These are phyloP conservation scores for Plagiodera versicolora DNA, from an alignment of 2,888 invertebrate genomes.

Conservation along the genomic window DNA sequence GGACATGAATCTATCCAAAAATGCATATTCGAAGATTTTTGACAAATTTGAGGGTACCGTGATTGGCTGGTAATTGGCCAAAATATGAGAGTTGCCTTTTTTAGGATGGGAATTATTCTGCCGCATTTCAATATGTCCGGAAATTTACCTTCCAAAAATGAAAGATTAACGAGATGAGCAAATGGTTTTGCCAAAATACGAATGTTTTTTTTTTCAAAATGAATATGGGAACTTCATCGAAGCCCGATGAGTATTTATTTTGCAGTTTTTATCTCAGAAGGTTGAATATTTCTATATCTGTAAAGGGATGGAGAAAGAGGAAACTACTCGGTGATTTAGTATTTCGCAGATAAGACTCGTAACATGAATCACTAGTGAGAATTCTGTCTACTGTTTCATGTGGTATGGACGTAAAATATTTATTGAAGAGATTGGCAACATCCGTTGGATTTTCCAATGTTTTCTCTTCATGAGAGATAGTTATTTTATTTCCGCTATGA, in stretches of 20 bases:
- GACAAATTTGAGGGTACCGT: neutral
- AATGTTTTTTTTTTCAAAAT: neutral
- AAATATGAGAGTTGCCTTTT: neutral
- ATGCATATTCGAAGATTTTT: too few relatives aligned
- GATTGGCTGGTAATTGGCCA: neutral
- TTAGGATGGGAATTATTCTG: neutral
- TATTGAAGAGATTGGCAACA: conserved; percentile 2
- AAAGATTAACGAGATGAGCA: neutral
- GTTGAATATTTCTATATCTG: neutral
- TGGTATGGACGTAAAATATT: conserved; percentile 2
- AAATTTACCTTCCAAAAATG: neutral
- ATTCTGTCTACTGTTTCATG: neutral
- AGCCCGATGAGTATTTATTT: too few relatives aligned
- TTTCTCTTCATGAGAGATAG: conserved; percentile 2
- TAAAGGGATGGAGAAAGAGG: neutral
- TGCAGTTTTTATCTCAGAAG: neutral
- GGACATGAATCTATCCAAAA: neutral
- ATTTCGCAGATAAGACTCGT: neutral
- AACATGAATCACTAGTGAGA: neutral
- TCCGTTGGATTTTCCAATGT: neutral
- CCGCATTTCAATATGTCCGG: neutral
- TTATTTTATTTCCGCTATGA: conserved; percentile 4
- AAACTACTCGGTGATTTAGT: neutral
- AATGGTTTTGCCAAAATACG: neutral
- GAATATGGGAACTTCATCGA: neutral